Evolutionary conservation across 2,888 invertebrate species (phyloP), one percentile per base, ranked within the genome.

Genomic region (Megaustenia siamemsis): DNA sequence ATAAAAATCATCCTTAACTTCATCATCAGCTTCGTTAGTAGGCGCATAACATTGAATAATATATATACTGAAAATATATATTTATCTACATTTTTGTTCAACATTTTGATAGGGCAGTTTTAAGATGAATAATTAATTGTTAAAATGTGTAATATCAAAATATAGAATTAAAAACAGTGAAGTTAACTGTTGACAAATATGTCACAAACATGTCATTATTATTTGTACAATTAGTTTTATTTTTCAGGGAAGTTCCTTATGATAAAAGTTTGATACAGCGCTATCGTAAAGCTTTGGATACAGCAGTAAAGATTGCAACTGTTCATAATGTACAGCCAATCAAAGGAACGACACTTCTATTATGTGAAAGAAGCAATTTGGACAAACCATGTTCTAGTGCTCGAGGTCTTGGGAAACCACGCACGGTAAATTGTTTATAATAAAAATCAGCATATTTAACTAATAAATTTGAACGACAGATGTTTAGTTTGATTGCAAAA

Each of bases 291-390:
- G 94, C 94, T 15, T 89, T 95, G 68, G 94, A 94, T 86, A 91
- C 91, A 28, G 93, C 95, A 5, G 92, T 95, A n/a, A 93, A 93
- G 89, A 92, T 94, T 49, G 94, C 95, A 60, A 94, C 94, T 5
- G 89, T 91, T 1, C 92, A 94, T 90, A 95, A 95, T 90, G 93
- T 95, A 15, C 89, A 91, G 75, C 94, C 94, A n/a, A 94, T 95
- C 85, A 90, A 90, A 83, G 95, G 95, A 1, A 89, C 89, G 24
- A 94, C 94, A 0, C 85, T 94, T 21, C 92, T 95, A 53, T 90
- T 94, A 73, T 93, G 93, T 88, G 91, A 94, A 85, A 86, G 92
- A 24, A 88, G 90, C 5, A 15, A 66, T 0, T 92, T 93, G 92
- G 75, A 86, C 2, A 68, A 84, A 18, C 89, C 91, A 0, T 94